phyloP scores from a whole-genome alignment of 2,888 invertebrate genomes.

The Stenurella melanura region DNA sequence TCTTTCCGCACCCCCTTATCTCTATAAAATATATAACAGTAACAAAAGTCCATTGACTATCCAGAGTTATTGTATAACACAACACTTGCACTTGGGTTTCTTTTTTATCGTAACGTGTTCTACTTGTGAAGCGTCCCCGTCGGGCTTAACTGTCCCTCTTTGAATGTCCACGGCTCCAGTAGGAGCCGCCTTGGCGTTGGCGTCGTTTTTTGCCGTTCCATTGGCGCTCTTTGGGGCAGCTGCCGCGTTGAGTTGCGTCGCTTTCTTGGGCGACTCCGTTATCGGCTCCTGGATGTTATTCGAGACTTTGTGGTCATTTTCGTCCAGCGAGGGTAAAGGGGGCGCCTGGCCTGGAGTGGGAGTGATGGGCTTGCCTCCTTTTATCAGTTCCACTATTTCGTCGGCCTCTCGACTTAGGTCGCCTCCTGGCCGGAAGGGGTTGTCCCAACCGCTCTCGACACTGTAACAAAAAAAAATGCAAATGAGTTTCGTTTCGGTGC shows the following conservation, averaged over 20 bases:
- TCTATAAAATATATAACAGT: constrained; percentile 58
- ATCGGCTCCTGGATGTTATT: constrained; percentile 60
- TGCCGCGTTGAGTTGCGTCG: constrained; percentile 69
- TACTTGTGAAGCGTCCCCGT: constrained; percentile 82
- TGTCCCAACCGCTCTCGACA: constrained; percentile 97
- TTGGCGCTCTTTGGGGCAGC: constrained; percentile 65
- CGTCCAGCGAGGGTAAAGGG: constrained; percentile 75
- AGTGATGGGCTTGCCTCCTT: constrained; percentile 91
- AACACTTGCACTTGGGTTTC: constrained; percentile 96
- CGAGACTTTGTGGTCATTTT: constrained; percentile 69
- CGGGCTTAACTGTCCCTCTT: constrained; percentile 82
- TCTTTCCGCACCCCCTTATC: constrained; percentile 37
- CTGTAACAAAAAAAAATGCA: constrained; percentile 74
- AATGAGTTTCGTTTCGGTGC: no score
- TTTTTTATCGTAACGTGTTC: constrained; percentile 95
- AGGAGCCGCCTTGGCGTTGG: constrained; percentile 73
- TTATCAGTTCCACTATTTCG: constrained; percentile 95
- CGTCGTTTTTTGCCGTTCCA: constrained; percentile 70
- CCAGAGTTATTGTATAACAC: constrained; percentile 87
- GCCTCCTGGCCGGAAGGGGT: constrained; percentile 97
- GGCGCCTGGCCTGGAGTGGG: constrained; percentile 79
- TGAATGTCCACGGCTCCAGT: constrained; percentile 81
- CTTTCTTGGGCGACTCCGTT: constrained; percentile 64
- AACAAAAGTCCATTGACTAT: constrained; percentile 62
- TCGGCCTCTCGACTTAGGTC: constrained; percentile 96